Evolutionary conservation across 2,888 invertebrate genomes (phyloP).

Genomic region (Coenonympha arcania): DNA sequence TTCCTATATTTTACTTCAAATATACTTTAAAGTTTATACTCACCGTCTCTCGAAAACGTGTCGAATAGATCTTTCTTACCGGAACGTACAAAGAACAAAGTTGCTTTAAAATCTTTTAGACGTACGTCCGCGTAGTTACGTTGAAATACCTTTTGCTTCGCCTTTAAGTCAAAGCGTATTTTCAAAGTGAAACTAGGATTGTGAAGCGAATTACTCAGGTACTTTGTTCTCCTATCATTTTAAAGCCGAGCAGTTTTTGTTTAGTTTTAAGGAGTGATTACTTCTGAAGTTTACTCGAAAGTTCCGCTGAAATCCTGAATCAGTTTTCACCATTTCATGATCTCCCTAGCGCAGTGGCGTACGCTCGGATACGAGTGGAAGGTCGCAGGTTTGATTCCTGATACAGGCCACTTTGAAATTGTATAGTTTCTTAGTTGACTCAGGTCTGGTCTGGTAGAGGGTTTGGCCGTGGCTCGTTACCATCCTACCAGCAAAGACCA

Average conservation of each 20-base stretch:
- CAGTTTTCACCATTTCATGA: background rate
- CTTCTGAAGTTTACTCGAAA: background rate
- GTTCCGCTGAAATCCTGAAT: background rate
- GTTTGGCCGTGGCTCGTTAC: no score
- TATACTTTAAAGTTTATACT: no score
- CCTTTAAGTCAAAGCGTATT: constrained; percentile 14
- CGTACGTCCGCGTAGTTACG: constrained; percentile 16
- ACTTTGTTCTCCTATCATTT: background rate
- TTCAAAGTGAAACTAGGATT: constrained; percentile 1
- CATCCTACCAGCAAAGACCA: no score
- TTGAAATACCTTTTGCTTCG: constrained; percentile 14
- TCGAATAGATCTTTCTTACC: constrained; percentile 13
- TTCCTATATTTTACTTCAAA: no score
- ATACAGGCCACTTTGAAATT: no score
- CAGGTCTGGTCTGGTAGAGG: no score
- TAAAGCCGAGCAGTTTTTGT: background rate
- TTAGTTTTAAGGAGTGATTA: background rate
- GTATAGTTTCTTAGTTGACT: no score
- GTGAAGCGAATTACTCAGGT: background rate
- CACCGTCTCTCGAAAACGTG: constrained; percentile 4
- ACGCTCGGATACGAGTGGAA: no score
- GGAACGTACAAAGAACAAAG: constrained; percentile 12
- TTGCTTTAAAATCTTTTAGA: constrained; percentile 19
- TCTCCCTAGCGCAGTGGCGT: no score
- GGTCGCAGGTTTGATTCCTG: no score